Conservation (phyloP, 2,888 invertebrate species). For the Lymantria monacha region DNA sequence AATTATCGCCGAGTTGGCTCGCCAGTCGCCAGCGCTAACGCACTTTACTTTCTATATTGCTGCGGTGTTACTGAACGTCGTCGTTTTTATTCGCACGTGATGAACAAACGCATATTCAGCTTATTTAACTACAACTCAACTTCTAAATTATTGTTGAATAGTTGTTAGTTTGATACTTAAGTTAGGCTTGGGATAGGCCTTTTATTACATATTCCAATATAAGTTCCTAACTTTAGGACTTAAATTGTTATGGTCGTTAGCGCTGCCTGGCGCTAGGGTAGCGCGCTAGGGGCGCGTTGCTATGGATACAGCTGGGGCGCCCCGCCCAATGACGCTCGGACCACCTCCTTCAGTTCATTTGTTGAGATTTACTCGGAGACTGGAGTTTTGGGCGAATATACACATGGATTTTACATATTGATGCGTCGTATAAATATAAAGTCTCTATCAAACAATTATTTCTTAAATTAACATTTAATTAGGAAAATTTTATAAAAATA, state of each 20-base stretch:
- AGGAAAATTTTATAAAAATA: no score
- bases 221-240: neutral
- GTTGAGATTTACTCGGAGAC: conserved; percentile 55
- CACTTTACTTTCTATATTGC: conserved; percentile 77
- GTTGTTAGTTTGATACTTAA: neutral
- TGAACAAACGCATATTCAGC: conserved; percentile 14
- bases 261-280: conserved; percentile 23
- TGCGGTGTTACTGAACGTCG: conserved; percentile 46
- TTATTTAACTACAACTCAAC: neutral
- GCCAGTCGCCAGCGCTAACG: conserved; percentile 61
- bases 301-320: conserved; percentile 68
- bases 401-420: neutral
- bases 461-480: no score
- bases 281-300: conserved; percentile 60
- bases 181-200: neutral
- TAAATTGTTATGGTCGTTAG: conserved; percentile 8
- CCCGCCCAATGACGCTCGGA: conserved; percentile 59
- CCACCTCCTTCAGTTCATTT: conserved; percentile 52
- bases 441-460: no score
- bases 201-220: neutral
- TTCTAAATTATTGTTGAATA: neutral
- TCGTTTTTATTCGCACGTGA: conserved; percentile 28
- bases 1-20: conserved; percentile 76
- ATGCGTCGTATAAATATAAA: no score
- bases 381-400: conserved; percentile 50